These are phyloP conservation scores for Drosophila ambigua DNA, from an alignment of 1,140 invertebrate species.

Conservation along the genomic window DNA sequence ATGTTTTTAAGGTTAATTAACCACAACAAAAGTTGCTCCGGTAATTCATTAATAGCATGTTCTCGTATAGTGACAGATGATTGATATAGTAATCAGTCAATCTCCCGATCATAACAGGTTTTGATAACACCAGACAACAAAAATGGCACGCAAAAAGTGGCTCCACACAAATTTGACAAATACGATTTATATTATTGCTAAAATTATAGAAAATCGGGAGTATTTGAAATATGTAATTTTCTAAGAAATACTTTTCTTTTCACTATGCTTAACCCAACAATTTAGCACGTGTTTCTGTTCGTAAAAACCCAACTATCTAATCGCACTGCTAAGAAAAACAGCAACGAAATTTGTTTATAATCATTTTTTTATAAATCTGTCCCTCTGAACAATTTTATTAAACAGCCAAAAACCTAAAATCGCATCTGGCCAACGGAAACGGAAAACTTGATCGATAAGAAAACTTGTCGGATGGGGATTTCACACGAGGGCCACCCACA, in stretches of 20 bases:
- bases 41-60: no score
- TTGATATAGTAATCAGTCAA: conserved; percentile 22
- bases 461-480: neutral
- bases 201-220: neutral
- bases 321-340: neutral
- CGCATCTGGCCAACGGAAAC: conserved; percentile 14
- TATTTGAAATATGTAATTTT: neutral
- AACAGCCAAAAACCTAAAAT: conserved; percentile 1
- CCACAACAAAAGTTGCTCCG: no score
- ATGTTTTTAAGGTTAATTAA: no score
- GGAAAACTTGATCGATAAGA: neutral
- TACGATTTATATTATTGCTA: neutral
- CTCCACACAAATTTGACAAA: neutral
- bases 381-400: conserved; percentile 8
- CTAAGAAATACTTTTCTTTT: conserved; percentile 1
- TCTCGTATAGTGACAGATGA: conserved; percentile 1
- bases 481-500: neutral
- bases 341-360: conserved; percentile 4
- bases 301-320: conserved; percentile 27
- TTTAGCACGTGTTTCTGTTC: conserved; percentile 27
- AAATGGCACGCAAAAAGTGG: neutral
- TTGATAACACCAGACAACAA: neutral
- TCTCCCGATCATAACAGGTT: neutral
- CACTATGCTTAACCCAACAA: neutral
- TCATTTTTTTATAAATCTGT: conserved; percentile 12